A percentile compares a stretch with the other conserved stretches of the same genome.
Evolutionary conservation across 2,113 vertebrate species (phyloP).

Genomic region (Pterophyllum scalare): DNA sequence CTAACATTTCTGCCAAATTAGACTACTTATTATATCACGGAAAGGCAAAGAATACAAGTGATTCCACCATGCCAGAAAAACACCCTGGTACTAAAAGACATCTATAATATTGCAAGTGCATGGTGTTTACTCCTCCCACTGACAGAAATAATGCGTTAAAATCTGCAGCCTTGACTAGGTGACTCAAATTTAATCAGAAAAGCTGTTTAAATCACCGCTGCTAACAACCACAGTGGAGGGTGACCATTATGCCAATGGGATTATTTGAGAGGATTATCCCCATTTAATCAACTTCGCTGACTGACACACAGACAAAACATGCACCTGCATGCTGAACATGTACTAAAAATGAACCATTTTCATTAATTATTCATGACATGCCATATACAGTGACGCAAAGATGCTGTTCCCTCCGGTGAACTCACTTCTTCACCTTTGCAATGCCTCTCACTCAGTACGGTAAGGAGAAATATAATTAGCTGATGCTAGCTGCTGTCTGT

Average conservation of each 20-base stretch:
- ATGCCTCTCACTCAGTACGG: conserved; percentile 9
- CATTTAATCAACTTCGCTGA: conserved; percentile 44
- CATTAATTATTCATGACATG: conserved; percentile 32
- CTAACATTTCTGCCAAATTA: conserved; percentile 25
- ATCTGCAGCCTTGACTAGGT: conserved; percentile 2
- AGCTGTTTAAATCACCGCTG: conserved; percentile 21
- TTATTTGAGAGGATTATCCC: conserved; percentile 47
- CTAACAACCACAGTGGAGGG: conserved; percentile 12
- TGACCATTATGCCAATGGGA: conserved; percentile 22
- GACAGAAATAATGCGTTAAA: conserved; percentile 4
- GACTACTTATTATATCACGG: background rate
- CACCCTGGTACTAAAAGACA: background rate
- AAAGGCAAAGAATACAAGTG: background rate
- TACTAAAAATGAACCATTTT: conserved; percentile 7
- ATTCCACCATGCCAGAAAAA: conserved; percentile 6
- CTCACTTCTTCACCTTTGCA: background rate
- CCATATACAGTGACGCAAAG: background rate
- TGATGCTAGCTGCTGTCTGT: conserved; percentile 18
- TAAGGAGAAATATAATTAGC: conserved; percentile 35
- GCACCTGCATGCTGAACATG: background rate
- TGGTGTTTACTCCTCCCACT: background rate
- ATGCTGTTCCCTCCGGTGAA: conserved; percentile 12
- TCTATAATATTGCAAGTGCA: conserved; percentile 15
- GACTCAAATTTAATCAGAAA: conserved; percentile 27
- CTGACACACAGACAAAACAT: background rate